Conservation (phyloP, 2,113 vertebrate genomes). For the Peromyscus leucopus region DNA sequence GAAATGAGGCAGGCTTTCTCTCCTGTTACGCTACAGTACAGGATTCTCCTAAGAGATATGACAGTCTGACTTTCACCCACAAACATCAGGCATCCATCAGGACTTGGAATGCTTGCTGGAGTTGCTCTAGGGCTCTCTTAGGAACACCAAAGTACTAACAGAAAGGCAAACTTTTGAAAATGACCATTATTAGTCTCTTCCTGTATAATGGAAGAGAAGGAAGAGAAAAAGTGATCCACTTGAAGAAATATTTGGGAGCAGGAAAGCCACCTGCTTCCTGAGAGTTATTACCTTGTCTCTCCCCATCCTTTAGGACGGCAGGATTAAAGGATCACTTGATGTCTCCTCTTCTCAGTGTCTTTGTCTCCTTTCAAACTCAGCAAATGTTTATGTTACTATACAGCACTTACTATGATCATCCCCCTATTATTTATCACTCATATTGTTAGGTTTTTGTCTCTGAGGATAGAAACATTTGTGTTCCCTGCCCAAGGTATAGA, state of each 20-base stretch:
- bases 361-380: not conserved
- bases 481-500: not conserved
- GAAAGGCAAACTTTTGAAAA: conserved; percentile 43
- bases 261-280: not conserved
- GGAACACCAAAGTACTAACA: conserved; percentile 43
- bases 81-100: conserved; percentile 48
- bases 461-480: not conserved
- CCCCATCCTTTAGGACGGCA: not conserved
- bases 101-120: conserved; percentile 30
- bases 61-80: not conserved
- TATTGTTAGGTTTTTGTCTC: not conserved
- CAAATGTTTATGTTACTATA: not conserved
- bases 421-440: conserved; percentile 12
- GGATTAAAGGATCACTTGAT: not conserved
- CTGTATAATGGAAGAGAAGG: not conserved
- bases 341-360: conserved; percentile 4
- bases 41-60: not conserved
- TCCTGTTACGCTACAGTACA: not conserved
- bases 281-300: not conserved
- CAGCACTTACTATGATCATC: not conserved
- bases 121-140: conserved; percentile 31
- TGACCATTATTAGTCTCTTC: not conserved
- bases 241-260: not conserved
- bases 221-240: not conserved
- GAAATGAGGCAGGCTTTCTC: not conserved